These are phyloP conservation scores for Campylomormyrus numenius DNA, from an alignment of 2,113 vertebrate genomes.

Conservation along the genomic window DNA sequence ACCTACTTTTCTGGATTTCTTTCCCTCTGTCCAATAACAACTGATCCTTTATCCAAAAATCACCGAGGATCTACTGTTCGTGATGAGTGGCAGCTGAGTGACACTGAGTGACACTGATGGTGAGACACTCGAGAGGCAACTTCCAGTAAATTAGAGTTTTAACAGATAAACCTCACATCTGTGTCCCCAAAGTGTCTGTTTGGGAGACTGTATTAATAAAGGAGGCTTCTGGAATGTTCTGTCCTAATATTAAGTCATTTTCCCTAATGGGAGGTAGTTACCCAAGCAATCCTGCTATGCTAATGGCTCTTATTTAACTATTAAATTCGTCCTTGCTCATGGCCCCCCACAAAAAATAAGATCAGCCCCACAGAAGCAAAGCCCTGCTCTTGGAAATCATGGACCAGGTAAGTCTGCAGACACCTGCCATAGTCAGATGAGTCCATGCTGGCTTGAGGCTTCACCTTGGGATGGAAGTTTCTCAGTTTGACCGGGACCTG, in stretches of 20 bases:
- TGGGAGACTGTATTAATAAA: not conserved
- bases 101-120: not conserved
- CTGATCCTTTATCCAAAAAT: not conserved
- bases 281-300: not conserved
- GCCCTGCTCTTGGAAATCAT: not conserved
- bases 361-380: not conserved
- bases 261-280: not conserved
- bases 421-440: not conserved
- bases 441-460: not conserved
- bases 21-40: not conserved
- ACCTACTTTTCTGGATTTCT: not conserved
- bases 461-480: not conserved
- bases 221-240: not conserved
- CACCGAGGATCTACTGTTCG: not conserved
- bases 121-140: not conserved
- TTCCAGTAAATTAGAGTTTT: not conserved
- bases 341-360: not conserved
- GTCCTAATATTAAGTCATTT: not conserved
- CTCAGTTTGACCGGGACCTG: not conserved
- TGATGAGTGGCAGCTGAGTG: not conserved
- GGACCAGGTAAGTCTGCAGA: not conserved
- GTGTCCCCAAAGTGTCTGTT: not conserved
- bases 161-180: not conserved
- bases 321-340: not conserved
- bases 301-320: not conserved